Evolutionary conservation across 1,140 invertebrate species (phyloP).

Genomic region (Telenomus remus): DNA sequence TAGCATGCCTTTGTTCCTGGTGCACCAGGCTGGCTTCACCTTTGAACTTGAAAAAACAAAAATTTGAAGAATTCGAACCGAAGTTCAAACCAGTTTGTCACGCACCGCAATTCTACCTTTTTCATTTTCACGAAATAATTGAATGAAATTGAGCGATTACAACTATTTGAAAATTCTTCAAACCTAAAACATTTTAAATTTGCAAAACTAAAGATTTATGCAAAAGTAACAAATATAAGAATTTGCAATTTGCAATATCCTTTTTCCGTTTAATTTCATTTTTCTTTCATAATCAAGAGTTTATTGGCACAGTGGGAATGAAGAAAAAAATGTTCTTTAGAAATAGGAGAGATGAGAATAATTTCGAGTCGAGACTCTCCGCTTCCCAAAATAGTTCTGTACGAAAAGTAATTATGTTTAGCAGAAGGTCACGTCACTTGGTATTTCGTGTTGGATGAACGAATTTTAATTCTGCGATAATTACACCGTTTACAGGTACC

Average conservation of each 20-base stretch:
- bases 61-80: slow-evolving; percentile 43
- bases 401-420: slow-evolving; percentile 48
- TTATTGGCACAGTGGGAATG: neutral
- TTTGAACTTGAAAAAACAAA: slow-evolving; percentile 48
- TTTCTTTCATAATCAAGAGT: no score
- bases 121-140: neutral
- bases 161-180: no score
- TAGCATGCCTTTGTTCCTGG: slow-evolving; percentile 20
- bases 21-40: slow-evolving; percentile 39
- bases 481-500: slow-evolving; percentile 33
- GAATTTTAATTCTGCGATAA: slow-evolving; percentile 48
- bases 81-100: slow-evolving; percentile 49
- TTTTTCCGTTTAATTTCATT: no score
- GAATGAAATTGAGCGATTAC: no score
- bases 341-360: slow-evolving; percentile 3
- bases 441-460: slow-evolving; percentile 54
- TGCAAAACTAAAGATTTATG: no score
- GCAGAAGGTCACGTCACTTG: slow-evolving; percentile 51
- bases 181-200: no score
- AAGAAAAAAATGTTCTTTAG: neutral
- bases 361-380: slow-evolving; percentile 30
- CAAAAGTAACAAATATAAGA: no score
- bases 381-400: slow-evolving; percentile 49
- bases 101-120: slow-evolving; percentile 17
- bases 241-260: no score